Base-by-base conservation (phyloP, 1,140 invertebrate species). In the Amyelois transitella region DNA sequence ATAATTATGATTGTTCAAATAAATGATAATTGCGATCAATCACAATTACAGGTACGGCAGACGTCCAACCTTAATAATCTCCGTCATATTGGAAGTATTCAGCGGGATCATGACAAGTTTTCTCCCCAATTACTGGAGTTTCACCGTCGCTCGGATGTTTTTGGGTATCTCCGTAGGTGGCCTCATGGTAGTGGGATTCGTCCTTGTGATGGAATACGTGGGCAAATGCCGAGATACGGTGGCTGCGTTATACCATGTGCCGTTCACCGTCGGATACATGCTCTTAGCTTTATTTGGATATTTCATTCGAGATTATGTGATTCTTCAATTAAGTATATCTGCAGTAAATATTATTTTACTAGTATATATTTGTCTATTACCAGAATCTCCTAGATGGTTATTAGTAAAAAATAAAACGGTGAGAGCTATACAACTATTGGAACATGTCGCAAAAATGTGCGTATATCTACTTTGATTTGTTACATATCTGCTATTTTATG, bases 351-450 rank as follows among this genome's bases (percentile, higher is more conserved):
- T 91, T 10, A 18, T 90, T 45, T 75, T 92, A 21, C 52, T 92
- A 17, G 59, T 76, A n/a, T 89, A 85, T 60, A 92, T 90, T 70
- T 93, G 92, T 89, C 77, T 93, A 17, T 84, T 94, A 72, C 92
- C 93, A 48, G 93, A 94, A 83, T 92, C 92, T 6, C 92, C 93
- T 0, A 80, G 92, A 62, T 94, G 93, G 93, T 81, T 94, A 24
- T 53, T 93, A 25, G 89, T 90, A 7, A 76, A 87, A 17, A 90
- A 91, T 6, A 88, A 89, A 66, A 86, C 91, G 18, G 81, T 89
- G 1, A 80, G 91, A 70, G 91, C 92, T 1, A 83, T 91, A 18
- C 60, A 65, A 18, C 75, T 92, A 19, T 72, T 93, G 18, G 71
- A 88, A 53, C 75, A 74, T 38, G 89, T 92, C 45, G 92, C 92